Conservation (phyloP, 2,797 vertebrate genomes). For the Antrozous pallidus region DNA sequence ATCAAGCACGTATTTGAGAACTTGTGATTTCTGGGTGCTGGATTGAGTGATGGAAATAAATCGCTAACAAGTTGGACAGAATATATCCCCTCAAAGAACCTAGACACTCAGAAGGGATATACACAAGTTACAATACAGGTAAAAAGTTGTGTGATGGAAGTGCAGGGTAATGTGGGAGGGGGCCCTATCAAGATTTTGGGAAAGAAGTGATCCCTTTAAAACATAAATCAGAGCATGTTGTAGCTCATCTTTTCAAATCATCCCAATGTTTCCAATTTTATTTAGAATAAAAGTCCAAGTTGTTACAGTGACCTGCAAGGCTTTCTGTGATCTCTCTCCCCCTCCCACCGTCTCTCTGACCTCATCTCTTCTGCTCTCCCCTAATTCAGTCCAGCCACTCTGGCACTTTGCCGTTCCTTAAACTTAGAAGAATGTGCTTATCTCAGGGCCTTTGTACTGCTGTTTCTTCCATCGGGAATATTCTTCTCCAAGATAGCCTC, state of each 20-base stretch:
- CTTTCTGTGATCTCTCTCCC: neutral
- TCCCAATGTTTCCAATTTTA: neutral
- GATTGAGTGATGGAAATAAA: neutral
- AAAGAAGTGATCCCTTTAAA: neutral
- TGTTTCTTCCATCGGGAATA: neutral
- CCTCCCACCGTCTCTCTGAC: neutral
- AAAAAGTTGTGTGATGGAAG: neutral
- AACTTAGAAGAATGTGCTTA: neutral
- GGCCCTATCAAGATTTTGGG: neutral
- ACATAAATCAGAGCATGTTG: neutral
- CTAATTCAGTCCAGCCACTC: neutral
- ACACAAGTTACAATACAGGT: neutral
- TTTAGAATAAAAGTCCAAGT: neutral
- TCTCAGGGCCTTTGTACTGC: neutral
- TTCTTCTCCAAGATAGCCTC: neutral
- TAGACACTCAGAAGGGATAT: neutral
- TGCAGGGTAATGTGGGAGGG: neutral
- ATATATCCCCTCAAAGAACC: neutral
- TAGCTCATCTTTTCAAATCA: neutral
- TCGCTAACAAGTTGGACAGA: neutral
- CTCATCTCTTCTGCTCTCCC: neutral
- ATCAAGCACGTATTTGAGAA: neutral
- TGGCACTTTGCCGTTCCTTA: neutral
- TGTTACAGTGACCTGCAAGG: too few species aligned
- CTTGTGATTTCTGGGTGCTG: neutral